These are phyloP conservation scores for Clistopyga incitator DNA, from an alignment of 2,888 invertebrate genomes.

Conservation along the genomic window DNA sequence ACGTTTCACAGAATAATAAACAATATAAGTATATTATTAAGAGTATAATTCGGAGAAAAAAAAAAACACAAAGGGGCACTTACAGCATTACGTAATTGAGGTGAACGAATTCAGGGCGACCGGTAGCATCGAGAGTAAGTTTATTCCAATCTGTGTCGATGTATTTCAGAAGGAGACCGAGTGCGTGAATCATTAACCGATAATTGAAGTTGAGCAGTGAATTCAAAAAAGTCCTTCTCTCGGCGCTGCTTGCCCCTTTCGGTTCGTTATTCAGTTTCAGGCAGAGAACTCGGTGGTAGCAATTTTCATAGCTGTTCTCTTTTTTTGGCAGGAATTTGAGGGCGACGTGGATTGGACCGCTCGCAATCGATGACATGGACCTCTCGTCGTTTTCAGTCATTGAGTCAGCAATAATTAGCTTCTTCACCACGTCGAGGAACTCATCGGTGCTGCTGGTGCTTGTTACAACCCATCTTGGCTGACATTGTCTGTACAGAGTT, in stretches of 20 bases:
- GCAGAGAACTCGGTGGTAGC: conserved; percentile 86
- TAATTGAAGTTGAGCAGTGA: conserved; percentile 88
- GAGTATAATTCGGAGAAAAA: neutral
- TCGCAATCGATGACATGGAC: conserved; percentile 74
- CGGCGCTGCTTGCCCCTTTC: conserved; percentile 85
- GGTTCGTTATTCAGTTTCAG: conserved; percentile 87
- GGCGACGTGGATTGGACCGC: conserved; percentile 83
- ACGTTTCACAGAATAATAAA: too few species aligned
- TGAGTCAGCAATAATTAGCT: conserved; percentile 79
- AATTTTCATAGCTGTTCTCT: conserved; percentile 87
- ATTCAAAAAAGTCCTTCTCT: conserved; percentile 87
- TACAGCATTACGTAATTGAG: conserved; percentile 88
- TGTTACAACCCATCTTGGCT: conserved; percentile 86
- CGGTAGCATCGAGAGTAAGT: conserved; percentile 85
- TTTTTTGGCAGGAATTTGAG: conserved; percentile 86
- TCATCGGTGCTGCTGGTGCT: conserved; percentile 86
- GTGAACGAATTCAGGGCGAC: conserved; percentile 85
- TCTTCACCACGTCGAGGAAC: conserved; percentile 85
- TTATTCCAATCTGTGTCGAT: conserved; percentile 88
- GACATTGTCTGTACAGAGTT: conserved; percentile 87
- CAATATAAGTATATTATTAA: too few species aligned
- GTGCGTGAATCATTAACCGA: conserved; percentile 88
- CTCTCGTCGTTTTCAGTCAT: conserved; percentile 71
- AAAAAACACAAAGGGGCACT: conserved; percentile 76
- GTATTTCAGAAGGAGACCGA: conserved; percentile 90